Evolutionary conservation across 2,113 vertebrate genomes (phyloP).

Genomic region (Junco hyemalis): DNA sequence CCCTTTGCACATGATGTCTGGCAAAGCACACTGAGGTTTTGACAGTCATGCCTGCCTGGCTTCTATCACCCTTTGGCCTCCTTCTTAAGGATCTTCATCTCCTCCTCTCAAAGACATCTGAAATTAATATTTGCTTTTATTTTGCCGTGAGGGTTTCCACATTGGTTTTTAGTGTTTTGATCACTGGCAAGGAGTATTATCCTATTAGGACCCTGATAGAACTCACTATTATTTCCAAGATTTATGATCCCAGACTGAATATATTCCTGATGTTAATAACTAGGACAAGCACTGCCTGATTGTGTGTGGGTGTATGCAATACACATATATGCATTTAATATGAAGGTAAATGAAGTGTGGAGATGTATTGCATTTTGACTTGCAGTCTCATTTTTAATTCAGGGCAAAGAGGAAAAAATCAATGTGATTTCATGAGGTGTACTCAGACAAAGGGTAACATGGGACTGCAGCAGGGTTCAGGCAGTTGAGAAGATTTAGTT

Average conservation of each 20-base stretch:
- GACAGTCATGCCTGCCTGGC: neutral
- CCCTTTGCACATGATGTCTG: neutral
- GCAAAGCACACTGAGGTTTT: neutral
- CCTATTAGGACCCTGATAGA: neutral
- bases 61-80: neutral
- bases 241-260: neutral
- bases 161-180: neutral
- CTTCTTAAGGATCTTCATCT: neutral
- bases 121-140: neutral
- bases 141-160: neutral
- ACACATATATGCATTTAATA: neutral
- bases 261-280: neutral
- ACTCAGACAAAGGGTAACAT: neutral
- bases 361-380: neutral
- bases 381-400: constrained; percentile 2
- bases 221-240: neutral
- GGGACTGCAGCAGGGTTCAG: neutral
- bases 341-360: neutral
- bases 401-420: neutral
- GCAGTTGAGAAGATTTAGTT: neutral
- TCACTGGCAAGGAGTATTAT: neutral
- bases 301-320: neutral
- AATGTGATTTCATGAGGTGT: neutral
- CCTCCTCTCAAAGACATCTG: neutral
- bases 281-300: neutral